Conservation (phyloP, 2,888 invertebrate species). For the Yponomeuta evonymella region DNA sequence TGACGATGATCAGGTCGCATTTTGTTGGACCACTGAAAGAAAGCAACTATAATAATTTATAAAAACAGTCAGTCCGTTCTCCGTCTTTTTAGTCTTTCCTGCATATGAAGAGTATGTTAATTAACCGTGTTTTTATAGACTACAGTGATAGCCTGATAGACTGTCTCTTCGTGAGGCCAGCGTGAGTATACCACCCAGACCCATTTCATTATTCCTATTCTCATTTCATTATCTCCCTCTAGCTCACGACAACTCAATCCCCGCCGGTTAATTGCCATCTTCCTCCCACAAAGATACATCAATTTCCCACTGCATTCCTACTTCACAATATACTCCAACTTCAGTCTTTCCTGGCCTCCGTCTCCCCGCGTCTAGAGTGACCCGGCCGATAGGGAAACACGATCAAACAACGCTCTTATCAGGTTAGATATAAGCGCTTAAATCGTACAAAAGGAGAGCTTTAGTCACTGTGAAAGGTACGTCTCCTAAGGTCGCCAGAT, state of each 20-base stretch:
- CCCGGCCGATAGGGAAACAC: background rate
- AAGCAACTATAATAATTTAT: no score
- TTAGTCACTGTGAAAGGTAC: background rate
- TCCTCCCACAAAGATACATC: conserved; percentile 7
- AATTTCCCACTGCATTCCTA: background rate
- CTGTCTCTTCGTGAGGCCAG: no score
- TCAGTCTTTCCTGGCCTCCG: background rate
- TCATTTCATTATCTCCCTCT: background rate
- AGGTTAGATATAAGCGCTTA: background rate
- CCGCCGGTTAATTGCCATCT: conserved; percentile 3
- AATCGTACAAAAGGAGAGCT: background rate
- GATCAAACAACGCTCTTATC: background rate
- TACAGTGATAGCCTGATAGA: no score
- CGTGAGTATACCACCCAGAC: background rate
- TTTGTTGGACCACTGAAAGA: no score
- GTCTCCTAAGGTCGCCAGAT: background rate
- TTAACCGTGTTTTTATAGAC: no score
- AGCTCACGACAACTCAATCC: conserved; percentile 18
- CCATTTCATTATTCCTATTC: background rate
- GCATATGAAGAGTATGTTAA: no score
- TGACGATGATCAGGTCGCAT: no score
- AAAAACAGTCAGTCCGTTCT: no score
- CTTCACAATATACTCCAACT: background rate
- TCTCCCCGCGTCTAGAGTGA: background rate
- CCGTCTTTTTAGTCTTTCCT: no score